Percentiles rank a stretch among this genome's conserved stretches.
Conservation (phyloP, 2,797 vertebrate species). For the Cirrhinus mrigala region DNA sequence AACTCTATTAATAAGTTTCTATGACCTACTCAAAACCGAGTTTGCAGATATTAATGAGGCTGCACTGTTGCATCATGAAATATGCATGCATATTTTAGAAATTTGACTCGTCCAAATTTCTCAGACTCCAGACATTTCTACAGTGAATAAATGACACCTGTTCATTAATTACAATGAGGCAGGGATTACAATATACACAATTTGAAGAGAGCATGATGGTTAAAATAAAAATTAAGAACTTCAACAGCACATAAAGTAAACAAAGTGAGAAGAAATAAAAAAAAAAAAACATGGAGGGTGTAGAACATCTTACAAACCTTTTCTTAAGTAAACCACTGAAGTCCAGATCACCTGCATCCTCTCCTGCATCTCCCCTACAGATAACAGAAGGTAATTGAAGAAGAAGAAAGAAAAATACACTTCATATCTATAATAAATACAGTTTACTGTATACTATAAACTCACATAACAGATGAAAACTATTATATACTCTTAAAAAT, state of each 20-base stretch:
- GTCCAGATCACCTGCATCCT: conserved; percentile 87
- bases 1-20: background rate
- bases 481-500: background rate
- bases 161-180: background rate
- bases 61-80: background rate
- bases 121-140: background rate
- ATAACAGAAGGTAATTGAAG: background rate
- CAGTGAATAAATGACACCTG: background rate
- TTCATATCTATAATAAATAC: background rate
- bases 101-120: background rate
- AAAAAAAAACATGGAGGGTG: background rate
- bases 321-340: conserved; percentile 92
- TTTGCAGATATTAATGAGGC: background rate
- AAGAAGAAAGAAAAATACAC: background rate
- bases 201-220: background rate
- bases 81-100: background rate
- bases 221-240: background rate
- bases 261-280: background rate
- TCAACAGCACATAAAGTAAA: background rate
- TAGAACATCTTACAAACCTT: conserved; percentile 75
- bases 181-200: background rate
- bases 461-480: background rate
- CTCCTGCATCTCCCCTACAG: conserved; percentile 79
- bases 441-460: background rate
- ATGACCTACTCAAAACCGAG: background rate